phyloP scores from a whole-genome alignment of 2,797 vertebrate genomes.

The Micrastur ruficollis region DNA sequence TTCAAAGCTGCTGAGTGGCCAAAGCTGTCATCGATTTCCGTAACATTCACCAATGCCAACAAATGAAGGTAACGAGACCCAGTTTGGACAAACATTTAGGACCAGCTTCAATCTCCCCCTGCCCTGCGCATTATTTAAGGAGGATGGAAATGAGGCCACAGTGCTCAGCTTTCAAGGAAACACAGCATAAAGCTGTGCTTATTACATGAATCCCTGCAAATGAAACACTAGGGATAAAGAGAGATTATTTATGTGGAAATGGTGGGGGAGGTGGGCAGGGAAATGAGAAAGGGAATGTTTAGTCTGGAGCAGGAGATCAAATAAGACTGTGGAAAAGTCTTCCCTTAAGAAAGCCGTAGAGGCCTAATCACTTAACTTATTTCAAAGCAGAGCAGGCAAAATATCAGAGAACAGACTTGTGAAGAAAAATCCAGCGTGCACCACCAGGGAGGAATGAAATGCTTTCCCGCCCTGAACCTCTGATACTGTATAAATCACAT shows the following conservation, averaged over 20 bases:
- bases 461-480: conserved; percentile 7
- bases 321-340: background rate
- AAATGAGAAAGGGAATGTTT: conserved; percentile 35
- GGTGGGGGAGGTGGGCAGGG: conserved; percentile 11
- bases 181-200: background rate
- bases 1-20: background rate
- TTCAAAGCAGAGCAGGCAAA: conserved; percentile 33
- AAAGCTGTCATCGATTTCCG: background rate
- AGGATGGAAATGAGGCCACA: conserved; percentile 6
- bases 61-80: background rate
- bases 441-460: background rate
- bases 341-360: background rate
- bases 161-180: conserved; percentile 42
- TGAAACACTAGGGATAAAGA: conserved; percentile 26
- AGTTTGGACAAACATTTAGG: background rate
- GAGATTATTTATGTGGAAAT: conserved; percentile 28
- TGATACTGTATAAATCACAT: conserved; percentile 7
- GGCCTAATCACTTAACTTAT: conserved; percentile 28
- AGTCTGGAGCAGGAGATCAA: conserved; percentile 33
- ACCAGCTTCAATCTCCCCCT: background rate
- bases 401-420: conserved; percentile 27
- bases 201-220: conserved; percentile 27
- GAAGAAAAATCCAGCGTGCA: background rate
- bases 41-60: background rate
- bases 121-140: background rate